Evolutionary conservation across 2,113 vertebrate species (phyloP), one percentile per base, ranked within the genome.

Genomic region (Australoheros scitulus): DNA sequence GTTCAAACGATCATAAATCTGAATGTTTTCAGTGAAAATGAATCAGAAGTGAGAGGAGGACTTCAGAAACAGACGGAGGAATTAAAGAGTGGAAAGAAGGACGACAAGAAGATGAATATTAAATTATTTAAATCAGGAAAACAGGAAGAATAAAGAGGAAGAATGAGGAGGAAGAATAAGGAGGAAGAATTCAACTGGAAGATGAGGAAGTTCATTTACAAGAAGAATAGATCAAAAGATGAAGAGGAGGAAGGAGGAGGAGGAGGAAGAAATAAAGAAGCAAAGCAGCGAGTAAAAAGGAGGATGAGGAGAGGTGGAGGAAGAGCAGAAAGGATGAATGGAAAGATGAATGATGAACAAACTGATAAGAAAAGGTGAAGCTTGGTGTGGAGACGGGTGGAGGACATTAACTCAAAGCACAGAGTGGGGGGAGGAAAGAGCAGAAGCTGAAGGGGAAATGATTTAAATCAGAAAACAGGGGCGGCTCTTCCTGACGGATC

Each of bases 401-500:
- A 43, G 22, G 36, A 0, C 38, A 0, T 24, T 24, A 24, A 43
- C 7, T 38, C 61, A 65, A 24, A 3, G 11, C n/a, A 11, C 2
- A 11, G n/a, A 22, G 64, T 26, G 29, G 3, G 29, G 41, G 41
- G 15, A 14, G 38, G 17, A 11, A n/a, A 6, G 38, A 47, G 38
- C 14, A 41, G 41, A 50, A 29, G 41, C 64, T 50, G 64, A 20
- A 70, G 29, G 64, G 6, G 20, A 17, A 47, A 0, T 11, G 8
- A 70, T 11, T 70, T 70, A 18, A 50, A 50, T 50, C 11, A 50
- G 47, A 6, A 6, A 6, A 15, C 29, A 68, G 17, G 63, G 43
- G 38, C 38, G 17, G 63, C 63, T 68, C 38, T 47, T 68, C 63
- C 38, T 47, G 38, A 47, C 43, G 38, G 0, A 68, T 47, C 14